phyloP scores from a whole-genome alignment of 2,797 vertebrate genomes.

The Artibeus jamaicensis region DNA sequence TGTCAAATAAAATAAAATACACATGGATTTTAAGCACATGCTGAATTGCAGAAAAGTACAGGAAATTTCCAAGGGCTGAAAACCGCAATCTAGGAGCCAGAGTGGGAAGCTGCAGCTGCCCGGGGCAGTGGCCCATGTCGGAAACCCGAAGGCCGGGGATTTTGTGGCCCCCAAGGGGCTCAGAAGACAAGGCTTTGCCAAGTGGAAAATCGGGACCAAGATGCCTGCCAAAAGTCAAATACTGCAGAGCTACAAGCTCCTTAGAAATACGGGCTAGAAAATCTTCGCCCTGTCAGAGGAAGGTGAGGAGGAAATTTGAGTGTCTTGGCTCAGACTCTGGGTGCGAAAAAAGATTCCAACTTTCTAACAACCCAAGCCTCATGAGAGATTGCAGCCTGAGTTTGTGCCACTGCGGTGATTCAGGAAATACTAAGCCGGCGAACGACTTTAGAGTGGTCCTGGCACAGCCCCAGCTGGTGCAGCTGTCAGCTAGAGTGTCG shows the following conservation, averaged over 20 bases:
- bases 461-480: too few species aligned
- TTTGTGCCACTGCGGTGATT: neutral
- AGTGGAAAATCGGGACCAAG: neutral
- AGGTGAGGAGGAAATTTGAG: neutral
- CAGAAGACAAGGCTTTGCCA: neutral
- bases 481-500: too few species aligned
- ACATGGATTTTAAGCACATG: neutral
- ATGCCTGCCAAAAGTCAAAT: neutral
- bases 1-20: neutral
- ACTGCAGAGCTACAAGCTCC: neutral
- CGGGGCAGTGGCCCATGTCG: accelerated
- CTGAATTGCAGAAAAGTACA: neutral
- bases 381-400: neutral
- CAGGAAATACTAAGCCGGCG: neutral
- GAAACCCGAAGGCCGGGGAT: neutral
- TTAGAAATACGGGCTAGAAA: neutral
- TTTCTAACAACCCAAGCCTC: neutral
- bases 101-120: neutral
- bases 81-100: neutral
- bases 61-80: neutral
- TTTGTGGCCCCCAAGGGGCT: neutral
- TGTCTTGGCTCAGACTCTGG: neutral
- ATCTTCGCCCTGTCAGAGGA: neutral
- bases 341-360: neutral
- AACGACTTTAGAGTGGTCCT: neutral